These are phyloP conservation scores for Clupea harengus DNA, from an alignment of 2,113 vertebrate genomes.

Conservation along the genomic window DNA sequence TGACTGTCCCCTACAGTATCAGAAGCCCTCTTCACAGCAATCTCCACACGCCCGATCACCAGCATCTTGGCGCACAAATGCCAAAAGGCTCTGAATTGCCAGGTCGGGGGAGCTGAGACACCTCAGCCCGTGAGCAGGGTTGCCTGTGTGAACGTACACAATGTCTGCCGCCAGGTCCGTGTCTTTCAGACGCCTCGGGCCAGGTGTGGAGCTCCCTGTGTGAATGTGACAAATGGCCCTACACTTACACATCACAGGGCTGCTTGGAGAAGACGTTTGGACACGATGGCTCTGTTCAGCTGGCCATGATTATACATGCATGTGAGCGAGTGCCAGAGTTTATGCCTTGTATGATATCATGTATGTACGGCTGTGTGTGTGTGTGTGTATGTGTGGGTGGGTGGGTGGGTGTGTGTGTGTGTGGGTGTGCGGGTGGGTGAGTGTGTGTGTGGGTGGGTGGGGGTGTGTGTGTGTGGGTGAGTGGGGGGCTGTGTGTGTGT, in stretches of 20 bases:
- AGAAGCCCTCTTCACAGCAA: background rate
- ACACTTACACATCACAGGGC: background rate
- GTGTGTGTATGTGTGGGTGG: background rate
- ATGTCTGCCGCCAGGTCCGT: background rate
- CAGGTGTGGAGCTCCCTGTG: background rate
- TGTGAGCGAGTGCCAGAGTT: background rate
- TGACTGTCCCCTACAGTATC: no score
- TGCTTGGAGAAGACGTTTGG: background rate
- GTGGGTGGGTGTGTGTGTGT: no score
- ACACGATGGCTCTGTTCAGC: background rate
- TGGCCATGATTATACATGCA: background rate
- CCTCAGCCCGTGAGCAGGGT: background rate
- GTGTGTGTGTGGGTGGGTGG: no score
- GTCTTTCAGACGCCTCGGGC: background rate
- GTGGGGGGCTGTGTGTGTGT: background rate
- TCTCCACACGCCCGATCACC: background rate
- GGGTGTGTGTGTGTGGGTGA: no score
- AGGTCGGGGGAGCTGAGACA: background rate
- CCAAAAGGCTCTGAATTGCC: background rate
- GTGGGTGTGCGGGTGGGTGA: no score
- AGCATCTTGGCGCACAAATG: background rate
- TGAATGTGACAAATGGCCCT: constrained; percentile 3
- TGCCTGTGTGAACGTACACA: background rate
- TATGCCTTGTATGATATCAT: background rate
- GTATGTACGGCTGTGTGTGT: background rate